These are phyloP conservation scores for Craterocephalus amniculus DNA, from an alignment of 2,797 vertebrate species.

Conservation along the genomic window DNA sequence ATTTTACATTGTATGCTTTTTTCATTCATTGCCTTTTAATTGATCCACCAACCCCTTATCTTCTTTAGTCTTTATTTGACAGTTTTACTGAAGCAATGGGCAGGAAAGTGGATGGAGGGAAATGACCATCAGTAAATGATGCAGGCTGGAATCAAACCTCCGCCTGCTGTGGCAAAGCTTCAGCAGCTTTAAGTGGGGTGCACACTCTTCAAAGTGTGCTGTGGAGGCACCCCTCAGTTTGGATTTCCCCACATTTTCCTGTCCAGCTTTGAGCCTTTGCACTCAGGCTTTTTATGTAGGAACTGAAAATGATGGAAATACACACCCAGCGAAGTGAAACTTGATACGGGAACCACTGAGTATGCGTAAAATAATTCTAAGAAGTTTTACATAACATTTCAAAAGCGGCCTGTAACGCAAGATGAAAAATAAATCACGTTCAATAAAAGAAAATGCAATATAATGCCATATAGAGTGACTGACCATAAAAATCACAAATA, in stretches of 20 bases:
- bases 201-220: slow-evolving; percentile 4
- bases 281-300: neutral
- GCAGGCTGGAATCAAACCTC: neutral
- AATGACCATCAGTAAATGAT: slow-evolving; percentile 3
- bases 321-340: neutral
- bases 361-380: slow-evolving; percentile 10
- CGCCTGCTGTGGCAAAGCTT: neutral
- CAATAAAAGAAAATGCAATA: slow-evolving; percentile 15
- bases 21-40: neutral
- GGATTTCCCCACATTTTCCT: slow-evolving; percentile 1
- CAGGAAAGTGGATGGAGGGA: neutral
- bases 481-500: neutral
- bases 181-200: neutral
- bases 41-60: neutral
- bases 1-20: neutral
- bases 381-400: slow-evolving; percentile 10
- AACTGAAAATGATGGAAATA: neutral
- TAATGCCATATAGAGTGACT: neutral
- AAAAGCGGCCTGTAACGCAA: slow-evolving; percentile 2
- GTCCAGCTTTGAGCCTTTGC: neutral
- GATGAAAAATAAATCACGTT: slow-evolving; percentile 6
- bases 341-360: slow-evolving; percentile 5
- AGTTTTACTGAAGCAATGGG: neutral
- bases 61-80: slow-evolving; percentile 4
- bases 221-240: neutral